Evolutionary conservation across 1,140 invertebrate genomes (phyloP).

Genomic region (Leptinotarsa undecemlineata): DNA sequence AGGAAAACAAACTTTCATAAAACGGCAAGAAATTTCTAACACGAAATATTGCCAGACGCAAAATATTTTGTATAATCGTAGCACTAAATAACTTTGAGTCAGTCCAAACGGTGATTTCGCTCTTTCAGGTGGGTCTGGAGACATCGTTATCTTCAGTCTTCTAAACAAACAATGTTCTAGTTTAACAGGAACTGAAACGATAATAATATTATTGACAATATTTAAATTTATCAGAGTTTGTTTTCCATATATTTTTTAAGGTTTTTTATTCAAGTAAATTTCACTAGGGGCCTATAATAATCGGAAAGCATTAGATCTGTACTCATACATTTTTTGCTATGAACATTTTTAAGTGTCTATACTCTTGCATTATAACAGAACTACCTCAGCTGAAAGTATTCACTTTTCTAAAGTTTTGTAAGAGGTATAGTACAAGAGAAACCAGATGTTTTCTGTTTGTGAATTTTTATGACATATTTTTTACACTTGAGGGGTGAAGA

Average conservation of each 20-base stretch:
- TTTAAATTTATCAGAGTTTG: slow-evolving; percentile 1
- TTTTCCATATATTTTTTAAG: neutral
- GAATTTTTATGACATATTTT: slow-evolving; percentile 1
- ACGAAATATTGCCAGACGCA: too few relatives aligned
- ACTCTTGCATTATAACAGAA: slow-evolving; percentile 17
- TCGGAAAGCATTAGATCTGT: neutral
- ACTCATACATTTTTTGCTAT: slow-evolving; percentile 10
- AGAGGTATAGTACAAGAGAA: neutral
- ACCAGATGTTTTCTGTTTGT: neutral
- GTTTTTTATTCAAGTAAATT: neutral
- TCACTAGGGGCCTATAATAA: slow-evolving; percentile 20
- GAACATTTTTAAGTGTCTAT: neutral
- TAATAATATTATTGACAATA: neutral
- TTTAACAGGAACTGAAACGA: neutral
- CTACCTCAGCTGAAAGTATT: slow-evolving; percentile 24
- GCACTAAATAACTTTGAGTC: neutral
- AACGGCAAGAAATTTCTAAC: neutral
- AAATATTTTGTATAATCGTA: neutral
- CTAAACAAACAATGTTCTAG: neutral
- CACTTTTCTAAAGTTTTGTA: slow-evolving; percentile 25
- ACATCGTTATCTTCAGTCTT: neutral
- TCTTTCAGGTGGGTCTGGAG: too few relatives aligned
- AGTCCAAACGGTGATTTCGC: too few relatives aligned
- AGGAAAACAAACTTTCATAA: neutral
- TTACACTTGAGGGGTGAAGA: neutral